A percentile compares a stretch with the other conserved stretches of the same genome.
Evolutionary conservation across 2,888 invertebrate genomes (phyloP).

Genomic region (Phengaris arion): DNA sequence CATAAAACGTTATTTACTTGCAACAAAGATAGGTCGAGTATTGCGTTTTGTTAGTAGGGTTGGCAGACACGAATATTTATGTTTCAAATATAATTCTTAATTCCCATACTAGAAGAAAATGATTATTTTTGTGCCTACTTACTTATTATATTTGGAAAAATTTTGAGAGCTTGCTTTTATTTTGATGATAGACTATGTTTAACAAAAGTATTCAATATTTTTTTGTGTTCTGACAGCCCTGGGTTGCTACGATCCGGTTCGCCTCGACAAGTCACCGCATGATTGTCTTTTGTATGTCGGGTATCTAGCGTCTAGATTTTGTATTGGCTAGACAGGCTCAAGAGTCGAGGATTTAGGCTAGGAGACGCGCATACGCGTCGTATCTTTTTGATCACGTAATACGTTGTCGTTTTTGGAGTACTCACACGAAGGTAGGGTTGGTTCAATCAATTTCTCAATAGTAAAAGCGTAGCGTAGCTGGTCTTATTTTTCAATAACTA

Average conservation of each 20-base stretch:
- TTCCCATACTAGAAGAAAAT: background rate
- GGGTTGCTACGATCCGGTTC: constrained; percentile 49
- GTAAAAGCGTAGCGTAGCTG: background rate
- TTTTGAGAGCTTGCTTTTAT: background rate
- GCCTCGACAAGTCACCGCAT: constrained; percentile 47
- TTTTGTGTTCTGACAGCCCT: constrained; percentile 38
- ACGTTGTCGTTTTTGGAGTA: background rate
- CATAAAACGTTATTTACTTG: constrained; percentile 8
- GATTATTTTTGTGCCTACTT: background rate
- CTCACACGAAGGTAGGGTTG: background rate
- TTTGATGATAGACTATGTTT: background rate
- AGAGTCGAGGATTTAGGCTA: background rate
- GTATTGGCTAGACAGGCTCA: background rate
- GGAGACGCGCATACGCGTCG: background rate
- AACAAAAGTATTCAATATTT: background rate
- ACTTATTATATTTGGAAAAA: background rate
- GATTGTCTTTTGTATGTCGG: constrained; percentile 24
- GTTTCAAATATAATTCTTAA: background rate
- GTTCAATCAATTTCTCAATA: background rate
- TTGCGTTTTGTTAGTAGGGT: constrained; percentile 32
- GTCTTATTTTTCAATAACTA: too few species aligned
- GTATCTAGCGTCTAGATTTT: constrained; percentile 17
- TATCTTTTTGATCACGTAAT: background rate
- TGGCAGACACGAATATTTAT: background rate
- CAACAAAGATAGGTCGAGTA: constrained; percentile 1